Evolutionary conservation across 2,888 invertebrate species (phyloP).

Genomic region (Nematopogon swammerdamellus): DNA sequence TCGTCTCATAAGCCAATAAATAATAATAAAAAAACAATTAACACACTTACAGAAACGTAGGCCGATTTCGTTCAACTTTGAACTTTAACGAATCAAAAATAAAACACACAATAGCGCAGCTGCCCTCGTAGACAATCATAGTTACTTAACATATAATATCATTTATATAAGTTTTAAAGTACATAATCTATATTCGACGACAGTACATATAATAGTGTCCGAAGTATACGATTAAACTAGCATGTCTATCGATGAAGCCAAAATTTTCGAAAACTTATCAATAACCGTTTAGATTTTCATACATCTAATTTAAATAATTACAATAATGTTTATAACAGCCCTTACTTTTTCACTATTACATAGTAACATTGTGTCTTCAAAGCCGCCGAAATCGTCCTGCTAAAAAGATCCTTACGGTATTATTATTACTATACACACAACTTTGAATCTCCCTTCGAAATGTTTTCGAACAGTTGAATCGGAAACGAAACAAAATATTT

Average conservation of each 20-base stretch:
- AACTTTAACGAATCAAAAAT: neutral
- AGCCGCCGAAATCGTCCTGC: neutral
- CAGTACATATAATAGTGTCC: too few relatives aligned
- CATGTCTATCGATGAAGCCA: neutral
- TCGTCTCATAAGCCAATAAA: neutral
- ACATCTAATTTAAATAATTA: conserved; percentile 19
- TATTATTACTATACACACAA: too few relatives aligned
- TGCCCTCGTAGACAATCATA: neutral
- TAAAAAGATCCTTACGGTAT: too few relatives aligned
- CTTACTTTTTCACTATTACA: conserved; percentile 47
- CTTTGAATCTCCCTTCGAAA: too few relatives aligned
- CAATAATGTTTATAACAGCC: conserved; percentile 49
- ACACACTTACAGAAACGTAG: neutral
- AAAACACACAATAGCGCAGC: neutral
- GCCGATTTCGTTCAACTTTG: neutral
- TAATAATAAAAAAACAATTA: neutral
- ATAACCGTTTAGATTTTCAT: neutral
- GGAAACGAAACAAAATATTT: too few relatives aligned
- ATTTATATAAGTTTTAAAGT: neutral
- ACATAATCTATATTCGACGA: too few relatives aligned
- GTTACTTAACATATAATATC: neutral
- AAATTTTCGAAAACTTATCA: neutral
- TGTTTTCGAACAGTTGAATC: too few relatives aligned
- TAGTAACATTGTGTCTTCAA: conserved; percentile 30
- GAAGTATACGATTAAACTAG: neutral